Percentiles rank a stretch among this genome's conserved stretches.
phyloP scores from a whole-genome alignment of 2,113 vertebrate genomes.

The Himantopus leucocephalus region DNA sequence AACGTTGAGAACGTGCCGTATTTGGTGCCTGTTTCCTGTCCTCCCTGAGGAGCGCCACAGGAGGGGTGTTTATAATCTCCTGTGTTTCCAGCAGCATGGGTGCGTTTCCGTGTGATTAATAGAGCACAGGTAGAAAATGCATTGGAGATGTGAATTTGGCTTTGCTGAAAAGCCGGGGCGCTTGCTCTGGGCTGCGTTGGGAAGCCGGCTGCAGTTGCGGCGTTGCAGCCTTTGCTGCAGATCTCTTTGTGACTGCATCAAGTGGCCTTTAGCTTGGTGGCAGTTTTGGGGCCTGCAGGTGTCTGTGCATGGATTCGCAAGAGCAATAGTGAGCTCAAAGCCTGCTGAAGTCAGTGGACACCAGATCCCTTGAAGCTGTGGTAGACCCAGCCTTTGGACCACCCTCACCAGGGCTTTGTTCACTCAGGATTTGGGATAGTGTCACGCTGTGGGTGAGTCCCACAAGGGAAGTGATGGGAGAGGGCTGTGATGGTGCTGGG shows the following conservation, averaged over 20 bases:
- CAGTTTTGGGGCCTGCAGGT: neutral
- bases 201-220: accelerated
- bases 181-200: accelerated
- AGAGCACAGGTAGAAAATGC: neutral
- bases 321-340: neutral
- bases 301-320: neutral
- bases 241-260: neutral
- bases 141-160: neutral
- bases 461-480: neutral
- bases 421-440: accelerated
- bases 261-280: neutral
- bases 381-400: neutral
- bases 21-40: neutral
- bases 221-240: neutral
- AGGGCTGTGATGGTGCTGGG: neutral
- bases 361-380: accelerated
- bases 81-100: neutral
- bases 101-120: neutral
- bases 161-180: accelerated
- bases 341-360: neutral
- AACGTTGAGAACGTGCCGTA: neutral
- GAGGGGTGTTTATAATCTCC: neutral
- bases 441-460: neutral
- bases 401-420: neutral
- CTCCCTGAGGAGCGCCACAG: accelerated